Evolutionary conservation across 2,888 invertebrate genomes (phyloP), one percentile per base, ranked within the genome.

Genomic region (Halocaridina rubra): DNA sequence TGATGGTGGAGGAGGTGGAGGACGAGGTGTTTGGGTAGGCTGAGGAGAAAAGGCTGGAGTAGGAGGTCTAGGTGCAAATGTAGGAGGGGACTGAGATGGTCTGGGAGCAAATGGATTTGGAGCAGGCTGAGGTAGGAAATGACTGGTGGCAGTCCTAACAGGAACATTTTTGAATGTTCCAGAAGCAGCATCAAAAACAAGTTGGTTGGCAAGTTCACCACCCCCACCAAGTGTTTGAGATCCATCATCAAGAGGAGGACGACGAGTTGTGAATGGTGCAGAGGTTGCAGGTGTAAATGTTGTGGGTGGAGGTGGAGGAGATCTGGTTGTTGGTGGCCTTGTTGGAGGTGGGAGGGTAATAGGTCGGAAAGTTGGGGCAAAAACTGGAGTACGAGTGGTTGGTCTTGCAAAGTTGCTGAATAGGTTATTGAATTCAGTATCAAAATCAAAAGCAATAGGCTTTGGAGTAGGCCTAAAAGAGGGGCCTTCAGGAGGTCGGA

Each of bases 171-270:
- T 85, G 80, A 87, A 87, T 13, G 80, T 84, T 4, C 87, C 85
- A n/a, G 77, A 77, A 3, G 80, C 75, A 24, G 85, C 61, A 29
- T 87, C 87, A 74, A 87, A 82, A 33, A 82, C 78, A 13, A 82
- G 71, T 67, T 82, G 82, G 53, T 53, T 76, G 4, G 71, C 82
- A 22, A 72, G 69, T 0, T 77, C 22, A 10, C 39, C 24, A 7
- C 39, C 64, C 22, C 71, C 59, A 53, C 10, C 19, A 7, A 82
- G 59, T 8, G 82, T 77, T 24, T n/a, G 33, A 13, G 82, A 77
- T 4, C 82, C 71, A 29, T 77, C 77, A 32, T 82, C 77, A 5
- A 77, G 30, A 16, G 71, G 33, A 22, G 69, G 2, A n/a, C 39
- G 16, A 61, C 39, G 10, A 3, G 64, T 39, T 16, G 46, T 61